A percentile compares a stretch with the other conserved stretches of the same genome.
Evolutionary conservation across 92 coral and sea anemone genomes (phyloP).

Genomic region (Nematostella vectensis): DNA sequence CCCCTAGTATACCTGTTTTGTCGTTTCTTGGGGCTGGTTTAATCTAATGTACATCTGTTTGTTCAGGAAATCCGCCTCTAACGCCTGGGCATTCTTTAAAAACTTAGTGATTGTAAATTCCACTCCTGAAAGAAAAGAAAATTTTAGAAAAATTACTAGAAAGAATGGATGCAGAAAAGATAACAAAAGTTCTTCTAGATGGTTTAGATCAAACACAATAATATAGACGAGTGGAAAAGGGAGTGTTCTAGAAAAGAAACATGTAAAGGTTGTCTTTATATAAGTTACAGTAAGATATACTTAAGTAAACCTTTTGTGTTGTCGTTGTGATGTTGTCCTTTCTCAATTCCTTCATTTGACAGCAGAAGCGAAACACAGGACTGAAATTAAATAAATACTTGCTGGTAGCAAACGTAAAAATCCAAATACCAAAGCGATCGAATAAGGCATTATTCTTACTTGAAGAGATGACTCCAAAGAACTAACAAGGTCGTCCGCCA

Average conservation of each 20-base stretch:
- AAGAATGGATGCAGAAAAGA: no score
- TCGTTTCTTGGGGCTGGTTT: conserved; percentile 64
- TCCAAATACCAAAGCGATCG: no score
- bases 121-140: conserved; percentile 51
- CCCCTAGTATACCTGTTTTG: conserved; percentile 63
- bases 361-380: conserved; percentile 57
- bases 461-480: conserved; percentile 59
- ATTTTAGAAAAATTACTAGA: no score
- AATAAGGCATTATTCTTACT: conserved; percentile 27
- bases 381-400: conserved; percentile 13
- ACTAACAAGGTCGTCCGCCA: conserved; percentile 72
- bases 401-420: no score
- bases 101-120: conserved; percentile 55
- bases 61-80: conserved; percentile 70
- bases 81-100: conserved; percentile 52
- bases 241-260: no score
- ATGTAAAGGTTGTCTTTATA: no score
- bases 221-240: no score
- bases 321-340: conserved; percentile 20
- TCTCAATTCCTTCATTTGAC: conserved; percentile 31
- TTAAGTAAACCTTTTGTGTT: conserved; percentile 59
- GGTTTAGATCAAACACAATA: no score
- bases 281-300: no score
- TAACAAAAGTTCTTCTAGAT: no score
- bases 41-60: conserved; percentile 69